Evolutionary conservation across 2,888 invertebrate genomes (phyloP), one percentile per base, ranked within the genome.

Genomic region (Volucella bombylans): DNA sequence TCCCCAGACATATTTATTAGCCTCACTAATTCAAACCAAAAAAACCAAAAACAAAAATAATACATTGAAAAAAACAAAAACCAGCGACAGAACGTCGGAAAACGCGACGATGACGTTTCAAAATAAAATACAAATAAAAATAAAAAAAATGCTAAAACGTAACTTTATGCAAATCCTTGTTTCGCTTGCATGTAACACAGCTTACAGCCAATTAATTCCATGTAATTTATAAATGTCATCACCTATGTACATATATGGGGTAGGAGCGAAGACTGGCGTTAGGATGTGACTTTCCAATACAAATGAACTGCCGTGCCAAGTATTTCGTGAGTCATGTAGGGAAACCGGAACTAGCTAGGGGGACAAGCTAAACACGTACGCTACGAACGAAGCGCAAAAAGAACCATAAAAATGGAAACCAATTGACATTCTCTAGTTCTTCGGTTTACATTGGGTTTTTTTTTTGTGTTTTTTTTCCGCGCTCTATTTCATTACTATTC

Each of bases 171-270:
- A 85, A 85, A 85, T 85, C 76, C 72, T 23, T 41, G 62, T 67
- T 62, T 50, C 61, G 81, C 62, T 81, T 77, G 85, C 77, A 81
- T 81, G 76, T 77, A 43, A 68, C 47, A 77, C 81, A 67, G 85
- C 85, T 85, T 72, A 81, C 71, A 68, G 85, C 72, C 85, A 85
- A 85, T 85, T 85, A 85, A 85, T 85, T 85, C 74, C 50, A n/a
- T 77, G 81, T 81, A 85, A 85, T 85, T 85, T 85, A 85, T 85
- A 81, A 85, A 81, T 68, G 76, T 85, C 85, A 85, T 76, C 85
- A 85, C 85, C 85, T 85, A 64, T 52, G 55, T 49, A 14, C 31
- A 49, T 39, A 41, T 45, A 74, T 47, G 57, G 41, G 18, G 39
- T 54, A 47, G 15, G 14, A 69, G 18, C 10, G 49, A 11, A 8